Percentiles rank a stretch among this genome's conserved stretches.
These are phyloP conservation scores for Globodera rostochiensis DNA, from an alignment of 1,140 invertebrate genomes.

Conservation along the genomic window DNA sequence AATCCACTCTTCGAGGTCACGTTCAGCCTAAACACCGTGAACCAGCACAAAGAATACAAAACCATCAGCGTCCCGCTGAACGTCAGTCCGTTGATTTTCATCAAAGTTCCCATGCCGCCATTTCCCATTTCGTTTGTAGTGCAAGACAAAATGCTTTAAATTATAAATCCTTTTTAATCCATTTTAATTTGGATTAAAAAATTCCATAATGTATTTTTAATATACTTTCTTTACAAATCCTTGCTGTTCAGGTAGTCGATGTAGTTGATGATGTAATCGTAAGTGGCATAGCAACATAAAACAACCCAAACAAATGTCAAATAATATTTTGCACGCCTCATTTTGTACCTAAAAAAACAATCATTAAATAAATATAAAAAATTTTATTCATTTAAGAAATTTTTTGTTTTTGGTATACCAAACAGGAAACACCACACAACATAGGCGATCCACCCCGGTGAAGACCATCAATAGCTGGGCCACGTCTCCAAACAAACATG, in stretches of 20 bases:
- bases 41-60: not conserved
- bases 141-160: not conserved
- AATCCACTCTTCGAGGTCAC: not conserved
- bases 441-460: not conserved
- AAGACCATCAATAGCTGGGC: not conserved
- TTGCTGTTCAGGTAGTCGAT: constrained; percentile 5
- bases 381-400: not conserved
- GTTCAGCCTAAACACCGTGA: not conserved
- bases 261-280: not conserved
- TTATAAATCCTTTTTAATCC: not conserved
- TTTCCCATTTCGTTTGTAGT: constrained; percentile 2
- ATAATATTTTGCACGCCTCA: not conserved
- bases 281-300: not conserved
- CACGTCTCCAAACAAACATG: not conserved
- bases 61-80: constrained; percentile 7
- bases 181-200: not conserved
- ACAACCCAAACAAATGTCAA: not conserved
- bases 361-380: not conserved
- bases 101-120: not conserved
- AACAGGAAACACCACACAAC: not conserved
- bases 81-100: constrained; percentile 2
- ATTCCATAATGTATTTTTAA: not conserved
- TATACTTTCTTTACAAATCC: not conserved
- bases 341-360: not conserved
- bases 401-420: not conserved